Evolutionary conservation across 2,113 vertebrate genomes (phyloP).

Genomic region (Alligator sinensis): DNA sequence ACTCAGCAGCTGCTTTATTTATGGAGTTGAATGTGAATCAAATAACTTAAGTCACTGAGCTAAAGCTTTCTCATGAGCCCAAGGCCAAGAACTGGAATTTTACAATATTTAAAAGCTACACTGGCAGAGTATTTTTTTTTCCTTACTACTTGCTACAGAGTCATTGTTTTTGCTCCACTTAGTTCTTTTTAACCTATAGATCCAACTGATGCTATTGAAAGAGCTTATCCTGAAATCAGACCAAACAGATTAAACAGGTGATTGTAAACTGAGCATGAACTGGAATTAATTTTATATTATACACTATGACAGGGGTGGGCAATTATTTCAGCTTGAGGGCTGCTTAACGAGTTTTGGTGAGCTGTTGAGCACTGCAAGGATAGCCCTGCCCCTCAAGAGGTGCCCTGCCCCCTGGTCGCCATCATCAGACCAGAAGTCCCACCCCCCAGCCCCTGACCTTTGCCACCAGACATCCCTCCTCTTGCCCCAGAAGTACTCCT

Average conservation of each 20-base stretch:
- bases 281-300: not conserved
- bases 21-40: slow-evolving; percentile 13
- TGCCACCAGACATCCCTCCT: no score
- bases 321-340: no score
- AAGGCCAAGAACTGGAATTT: not conserved
- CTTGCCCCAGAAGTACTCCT: no score
- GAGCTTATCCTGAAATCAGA: not conserved
- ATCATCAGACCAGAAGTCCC: no score
- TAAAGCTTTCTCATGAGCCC: not conserved
- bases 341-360: no score
- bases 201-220: not conserved
- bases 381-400: no score
- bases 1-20: slow-evolving; percentile 19
- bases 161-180: not conserved
- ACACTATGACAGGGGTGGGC: no score
- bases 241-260: not conserved
- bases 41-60: not conserved
- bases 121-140: not conserved
- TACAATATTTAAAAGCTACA: not conserved
- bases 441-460: no score
- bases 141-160: not conserved
- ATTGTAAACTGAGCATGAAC: not conserved
- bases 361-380: no score
- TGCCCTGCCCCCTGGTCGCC: no score
- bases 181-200: not conserved